Conservation (phyloP, 2,888 invertebrate genomes). For the Lasius fuliginosus region DNA sequence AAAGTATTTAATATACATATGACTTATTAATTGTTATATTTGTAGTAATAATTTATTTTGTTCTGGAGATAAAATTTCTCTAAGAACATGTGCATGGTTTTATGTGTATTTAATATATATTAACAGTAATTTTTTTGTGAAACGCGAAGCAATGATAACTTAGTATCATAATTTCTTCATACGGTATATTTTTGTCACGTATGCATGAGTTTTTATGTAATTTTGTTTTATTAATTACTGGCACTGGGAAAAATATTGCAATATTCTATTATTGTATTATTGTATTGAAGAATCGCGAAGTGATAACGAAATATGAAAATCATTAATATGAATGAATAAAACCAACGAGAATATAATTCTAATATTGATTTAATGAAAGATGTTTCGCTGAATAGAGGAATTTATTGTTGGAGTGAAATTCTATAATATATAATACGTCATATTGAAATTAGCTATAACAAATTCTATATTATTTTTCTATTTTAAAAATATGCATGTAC, state of each 20-base stretch:
- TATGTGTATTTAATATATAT: not conserved
- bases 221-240: not conserved
- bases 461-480: slow-evolving; percentile 1
- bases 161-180: not conserved
- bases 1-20: slow-evolving; percentile 13
- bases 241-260: not conserved
- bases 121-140: not conserved
- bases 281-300: not conserved
- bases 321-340: slow-evolving; percentile 19
- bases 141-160: not conserved
- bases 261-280: not conserved
- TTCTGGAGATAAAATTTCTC: no score
- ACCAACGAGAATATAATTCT: slow-evolving; percentile 6
- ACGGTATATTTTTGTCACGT: not conserved
- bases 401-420: not conserved
- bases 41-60: no score
- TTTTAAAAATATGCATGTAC: not conserved
- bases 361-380: slow-evolving; percentile 8
- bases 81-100: no score
- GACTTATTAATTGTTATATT: slow-evolving; percentile 13
- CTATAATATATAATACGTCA: not conserved
- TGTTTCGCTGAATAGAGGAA: not conserved
- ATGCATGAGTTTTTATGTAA: not conserved
- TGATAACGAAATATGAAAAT: slow-evolving; percentile 16
- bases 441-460: slow-evolving; percentile 19